Evolutionary conservation across 2,113 vertebrate species (phyloP).

Genomic region (Alaudala cheleensis): DNA sequence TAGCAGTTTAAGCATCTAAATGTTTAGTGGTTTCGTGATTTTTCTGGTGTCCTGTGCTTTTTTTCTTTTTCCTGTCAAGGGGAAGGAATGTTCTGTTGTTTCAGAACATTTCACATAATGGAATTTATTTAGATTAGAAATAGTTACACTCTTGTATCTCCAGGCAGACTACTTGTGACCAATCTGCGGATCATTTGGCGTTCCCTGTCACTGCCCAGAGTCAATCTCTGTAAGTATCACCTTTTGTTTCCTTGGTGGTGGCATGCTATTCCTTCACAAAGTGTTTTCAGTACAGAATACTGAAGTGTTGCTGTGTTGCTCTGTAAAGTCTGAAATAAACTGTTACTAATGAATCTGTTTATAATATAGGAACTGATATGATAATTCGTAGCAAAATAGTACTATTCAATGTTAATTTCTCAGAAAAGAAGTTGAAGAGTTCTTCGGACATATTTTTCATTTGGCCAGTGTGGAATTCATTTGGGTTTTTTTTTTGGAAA

Average conservation of each 20-base stretch:
- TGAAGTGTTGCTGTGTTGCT: background rate
- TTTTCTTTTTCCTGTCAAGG: background rate
- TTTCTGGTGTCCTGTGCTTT: background rate
- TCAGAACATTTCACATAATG: background rate
- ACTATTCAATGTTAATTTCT: background rate
- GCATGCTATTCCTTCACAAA: background rate
- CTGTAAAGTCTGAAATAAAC: background rate
- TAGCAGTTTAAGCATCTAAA: background rate
- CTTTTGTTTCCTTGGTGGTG: background rate
- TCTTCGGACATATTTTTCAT: background rate
- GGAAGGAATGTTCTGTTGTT: background rate
- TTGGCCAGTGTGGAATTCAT: background rate
- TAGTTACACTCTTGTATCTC: constrained; percentile 10
- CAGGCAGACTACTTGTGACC: constrained; percentile 89
- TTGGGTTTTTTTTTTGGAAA: background rate
- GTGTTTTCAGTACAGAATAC: background rate
- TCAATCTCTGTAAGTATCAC: constrained; percentile 88
- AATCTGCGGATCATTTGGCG: constrained; percentile 98
- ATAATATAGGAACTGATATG: background rate
- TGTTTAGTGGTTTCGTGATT: background rate
- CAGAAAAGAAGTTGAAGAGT: background rate
- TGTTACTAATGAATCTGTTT: background rate
- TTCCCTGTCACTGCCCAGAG: constrained; percentile 89
- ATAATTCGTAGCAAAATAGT: background rate
- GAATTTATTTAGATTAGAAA: background rate